phyloP scores from a whole-genome alignment of 2,888 invertebrate species.

The Ischnura elegans region DNA sequence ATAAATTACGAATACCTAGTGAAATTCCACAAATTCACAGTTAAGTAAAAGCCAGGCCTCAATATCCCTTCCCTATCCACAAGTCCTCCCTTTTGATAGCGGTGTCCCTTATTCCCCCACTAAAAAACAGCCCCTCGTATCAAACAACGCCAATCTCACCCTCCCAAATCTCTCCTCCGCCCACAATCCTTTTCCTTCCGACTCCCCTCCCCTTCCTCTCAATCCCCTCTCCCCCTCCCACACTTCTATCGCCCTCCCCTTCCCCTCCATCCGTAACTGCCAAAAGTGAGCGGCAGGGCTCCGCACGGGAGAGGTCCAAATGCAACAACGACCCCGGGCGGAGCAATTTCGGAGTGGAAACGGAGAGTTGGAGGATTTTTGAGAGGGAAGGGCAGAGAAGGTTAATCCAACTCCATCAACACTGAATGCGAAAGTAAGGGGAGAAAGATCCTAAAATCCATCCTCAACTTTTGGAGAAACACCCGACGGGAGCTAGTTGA shows the following conservation, averaged over 20 bases:
- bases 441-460: not conserved
- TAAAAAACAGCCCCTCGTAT: slow-evolving; percentile 47
- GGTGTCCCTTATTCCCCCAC: slow-evolving; percentile 11
- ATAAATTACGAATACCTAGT: too few relatives aligned
- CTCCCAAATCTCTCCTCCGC: not conserved
- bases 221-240: slow-evolving; percentile 68
- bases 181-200: not conserved
- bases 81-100: not conserved
- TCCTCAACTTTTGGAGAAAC: not conserved
- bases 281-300: not conserved
- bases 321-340: not conserved
- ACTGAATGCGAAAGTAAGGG: not conserved
- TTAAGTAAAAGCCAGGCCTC: not conserved
- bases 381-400: not conserved
- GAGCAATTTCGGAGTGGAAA: not conserved
- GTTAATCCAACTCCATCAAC: not conserved
- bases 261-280: not conserved
- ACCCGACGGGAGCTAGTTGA: not conserved
- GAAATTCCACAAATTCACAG: too few relatives aligned
- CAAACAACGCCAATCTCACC: slow-evolving; percentile 24
- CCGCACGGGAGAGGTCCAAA: not conserved
- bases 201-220: slow-evolving; percentile 13
- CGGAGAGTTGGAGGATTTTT: not conserved
- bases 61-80: not conserved
- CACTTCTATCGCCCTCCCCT: slow-evolving; percentile 69